Base-by-base conservation (phyloP, 2,113 vertebrate species). In the Pollachius pollachius region DNA sequence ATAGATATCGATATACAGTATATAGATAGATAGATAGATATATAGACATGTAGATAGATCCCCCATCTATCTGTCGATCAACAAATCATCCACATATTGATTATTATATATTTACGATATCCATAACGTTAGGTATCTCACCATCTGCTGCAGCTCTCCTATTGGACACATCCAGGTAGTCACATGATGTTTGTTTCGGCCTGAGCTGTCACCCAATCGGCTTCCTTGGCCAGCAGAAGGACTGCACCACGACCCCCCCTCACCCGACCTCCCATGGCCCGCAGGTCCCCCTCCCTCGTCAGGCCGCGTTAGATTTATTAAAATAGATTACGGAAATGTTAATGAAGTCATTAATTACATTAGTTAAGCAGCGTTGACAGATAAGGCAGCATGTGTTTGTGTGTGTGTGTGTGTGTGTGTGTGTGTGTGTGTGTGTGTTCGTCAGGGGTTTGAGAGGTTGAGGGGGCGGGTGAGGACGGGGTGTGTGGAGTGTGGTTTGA, bases 261-360 rank as follows among this genome's bases (percentile, higher is more conserved):
- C 79, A 78, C 85, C 83, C 82, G 82, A 76, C 4, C 68, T 84
- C 81, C 87, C 88, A 85, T 80, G 65, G 92, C 91, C 92, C 78
- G 83, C 87, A 92, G 92, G 87, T 87, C 88, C 77, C 80, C 90
- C 85, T 88, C 85, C 89, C 91, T 92, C 91, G 92, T 93, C 92
- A 93, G 87, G 89, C 91, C 81, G 88, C 78, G 84, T 92, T 88
- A 92, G 91, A 93, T 93, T 92, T 92, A 93, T 93, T 92, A 92
- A 92, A 93, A 93, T 92, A 93, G 91, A 93, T 93, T 92, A 93
- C 88, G 89, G 85, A 93, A 94, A 92, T 94, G 92, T 93, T 93
- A 94, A 94, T 93, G 90, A 93, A 92, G 91, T 92, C 90, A 93
- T 94, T 94, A 94, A 94, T 92, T 91, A 94, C 91, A 93, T 94